A percentile compares a stretch with the other conserved stretches of the same genome.
phyloP scores from a whole-genome alignment of 2,888 invertebrate species.

The Ryuthela nishihirai region DNA sequence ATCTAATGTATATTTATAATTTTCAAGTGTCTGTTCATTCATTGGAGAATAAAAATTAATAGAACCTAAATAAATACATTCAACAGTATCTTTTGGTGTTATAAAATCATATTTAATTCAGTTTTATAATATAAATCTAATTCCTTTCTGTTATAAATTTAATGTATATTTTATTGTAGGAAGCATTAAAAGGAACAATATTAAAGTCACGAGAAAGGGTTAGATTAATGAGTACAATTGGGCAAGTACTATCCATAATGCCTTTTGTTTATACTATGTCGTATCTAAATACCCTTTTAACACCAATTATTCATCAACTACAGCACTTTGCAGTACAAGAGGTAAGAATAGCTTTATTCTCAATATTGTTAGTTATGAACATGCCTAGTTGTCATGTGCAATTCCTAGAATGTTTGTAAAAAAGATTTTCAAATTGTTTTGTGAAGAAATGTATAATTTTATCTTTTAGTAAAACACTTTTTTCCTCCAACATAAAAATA shows the following conservation, averaged over 20 bases:
- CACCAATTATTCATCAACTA: conserved; percentile 52
- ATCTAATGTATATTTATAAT: no score
- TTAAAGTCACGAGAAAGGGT: conserved; percentile 65
- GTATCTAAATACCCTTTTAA: conserved; percentile 66
- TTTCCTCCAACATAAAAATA: no score
- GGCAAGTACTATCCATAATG: conserved; percentile 66
- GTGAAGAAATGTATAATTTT: neutral
- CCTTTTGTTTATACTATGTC: conserved; percentile 62
- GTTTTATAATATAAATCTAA: no score
- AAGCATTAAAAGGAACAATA: conserved; percentile 57
- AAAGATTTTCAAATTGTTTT: neutral
- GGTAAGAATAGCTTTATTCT: no score
- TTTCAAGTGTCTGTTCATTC: no score
- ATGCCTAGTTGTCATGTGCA: neutral
- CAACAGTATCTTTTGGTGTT: no score
- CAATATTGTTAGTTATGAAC: no score
- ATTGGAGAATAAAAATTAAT: no score
- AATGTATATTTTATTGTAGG: conserved; percentile 53
- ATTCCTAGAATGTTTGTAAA: neutral
- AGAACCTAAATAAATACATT: no score
- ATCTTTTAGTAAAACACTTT: no score
- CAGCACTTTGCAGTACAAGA: conserved; percentile 7
- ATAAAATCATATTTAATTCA: no score
- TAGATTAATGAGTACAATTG: conserved; percentile 71
- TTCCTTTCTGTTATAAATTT: no score